Base-by-base conservation (phyloP, 2,888 invertebrate species). In the Carcina quercana region DNA sequence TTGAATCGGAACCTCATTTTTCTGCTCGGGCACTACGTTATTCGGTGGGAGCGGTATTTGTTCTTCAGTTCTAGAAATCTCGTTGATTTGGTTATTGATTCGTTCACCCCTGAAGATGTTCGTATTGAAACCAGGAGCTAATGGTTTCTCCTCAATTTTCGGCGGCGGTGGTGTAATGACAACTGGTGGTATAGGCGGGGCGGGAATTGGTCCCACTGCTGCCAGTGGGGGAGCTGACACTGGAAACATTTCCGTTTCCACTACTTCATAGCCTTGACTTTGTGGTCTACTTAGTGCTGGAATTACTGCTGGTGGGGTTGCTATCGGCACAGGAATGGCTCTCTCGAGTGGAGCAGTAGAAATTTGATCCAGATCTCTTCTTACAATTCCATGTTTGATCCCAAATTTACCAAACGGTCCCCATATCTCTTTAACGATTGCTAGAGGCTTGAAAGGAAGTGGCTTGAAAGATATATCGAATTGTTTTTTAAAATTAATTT, bases 361-460 rank as follows among this genome's bases (percentile, higher is more conserved):
- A 12, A 34, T 30, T 10, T 33, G 14, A 12, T 37, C 40, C n/a
- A 39, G 42, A 32, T 45, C 53, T 26, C 65, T 41, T 31, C 57
- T 57, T 13, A 43, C 50, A 15, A 63, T 47, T 1, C 34, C 41
- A 43, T 60, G 60, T 33, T 51, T 55, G 7, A 53, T 38, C 30
- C 60, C 59, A 38, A 61, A 59, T 14, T 40, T 46, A 25, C 66
- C 69, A 17, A 75, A 61, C 1, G 73, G 66, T 1, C 61, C 50
- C 59, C 64, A 60, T 43, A 62, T 65, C 25, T 71, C 64, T 11
- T 53, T 64, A 6, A 68, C 46, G 19, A 69, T 59, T 0, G 59
- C 42, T 17, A 72, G 34, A 0, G 65, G 63, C 25, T 57, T 59
- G 1, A 59, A 47, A n/a, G 50, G 46, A 8, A 59, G 33, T 1